These are phyloP conservation scores for Diploptera punctata DNA, from an alignment of 2,888 invertebrate genomes.

Conservation along the genomic window DNA sequence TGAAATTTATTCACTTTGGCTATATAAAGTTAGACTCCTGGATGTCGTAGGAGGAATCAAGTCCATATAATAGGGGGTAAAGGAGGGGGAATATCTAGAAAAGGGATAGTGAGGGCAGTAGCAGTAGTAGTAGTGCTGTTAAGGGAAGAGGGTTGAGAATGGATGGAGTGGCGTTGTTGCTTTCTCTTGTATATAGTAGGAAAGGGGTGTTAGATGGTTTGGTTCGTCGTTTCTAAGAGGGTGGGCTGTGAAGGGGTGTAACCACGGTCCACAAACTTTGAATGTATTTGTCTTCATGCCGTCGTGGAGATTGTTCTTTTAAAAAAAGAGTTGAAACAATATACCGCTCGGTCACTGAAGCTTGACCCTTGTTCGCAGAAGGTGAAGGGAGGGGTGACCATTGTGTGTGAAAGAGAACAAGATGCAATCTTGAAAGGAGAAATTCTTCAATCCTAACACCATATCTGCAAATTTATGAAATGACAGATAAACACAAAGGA, in stretches of 20 bases:
- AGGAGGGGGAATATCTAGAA: slow-evolving; percentile 19
- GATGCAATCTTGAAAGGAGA: too few species aligned
- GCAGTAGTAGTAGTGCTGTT: background rate
- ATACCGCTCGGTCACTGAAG: slow-evolving; percentile 29
- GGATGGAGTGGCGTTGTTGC: slow-evolving; percentile 22
- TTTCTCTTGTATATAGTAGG: slow-evolving; percentile 24
- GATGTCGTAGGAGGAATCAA: slow-evolving; percentile 8
- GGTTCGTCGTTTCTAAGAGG: slow-evolving; percentile 17
- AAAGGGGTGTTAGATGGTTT: slow-evolving; percentile 15
- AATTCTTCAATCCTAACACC: too few species aligned
- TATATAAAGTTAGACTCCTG: slow-evolving; percentile 20
- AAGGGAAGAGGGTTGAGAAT: slow-evolving; percentile 18
- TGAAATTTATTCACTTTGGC: slow-evolving; percentile 41
- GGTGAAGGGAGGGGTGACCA: background rate
- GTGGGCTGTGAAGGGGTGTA: background rate
- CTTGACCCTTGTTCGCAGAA: background rate
- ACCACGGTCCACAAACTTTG: slow-evolving; percentile 32
- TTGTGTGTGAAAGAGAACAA: too few species aligned
- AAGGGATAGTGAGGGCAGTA: background rate
- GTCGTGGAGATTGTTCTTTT: slow-evolving; percentile 17
- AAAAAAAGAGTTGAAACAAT: slow-evolving; percentile 24
- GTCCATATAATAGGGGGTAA: slow-evolving; percentile 20
- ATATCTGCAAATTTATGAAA: too few species aligned
- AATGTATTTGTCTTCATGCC: slow-evolving; percentile 31
- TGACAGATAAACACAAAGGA: too few species aligned